These are phyloP conservation scores for Cottoperca gobio DNA, from an alignment of 2,797 vertebrate species.

Conservation along the genomic window DNA sequence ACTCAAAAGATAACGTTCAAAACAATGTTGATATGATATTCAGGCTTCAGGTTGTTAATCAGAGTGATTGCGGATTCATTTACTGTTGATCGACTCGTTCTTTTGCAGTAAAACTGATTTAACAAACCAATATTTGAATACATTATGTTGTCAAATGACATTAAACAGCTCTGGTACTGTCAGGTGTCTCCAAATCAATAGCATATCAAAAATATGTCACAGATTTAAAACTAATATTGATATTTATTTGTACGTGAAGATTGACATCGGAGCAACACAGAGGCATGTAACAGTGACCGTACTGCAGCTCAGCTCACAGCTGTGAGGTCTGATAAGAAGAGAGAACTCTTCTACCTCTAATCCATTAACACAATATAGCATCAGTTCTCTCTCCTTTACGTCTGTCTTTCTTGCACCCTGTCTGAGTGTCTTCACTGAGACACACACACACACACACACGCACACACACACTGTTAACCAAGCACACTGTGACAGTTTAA, in stretches of 20 bases:
- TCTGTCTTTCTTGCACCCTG: background rate
- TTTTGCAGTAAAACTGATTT: background rate
- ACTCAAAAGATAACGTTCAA: background rate
- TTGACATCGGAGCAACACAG: constrained; percentile 30
- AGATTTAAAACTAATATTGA: constrained; percentile 1
- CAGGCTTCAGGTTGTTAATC: background rate
- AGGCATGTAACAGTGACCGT: constrained; percentile 44
- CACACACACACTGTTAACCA: constrained; percentile 38
- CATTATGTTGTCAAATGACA: background rate
- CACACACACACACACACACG: constrained; percentile 9
- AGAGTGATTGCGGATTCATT: background rate
- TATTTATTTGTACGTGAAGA: constrained; percentile 20
- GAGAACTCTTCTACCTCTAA: constrained; percentile 37
- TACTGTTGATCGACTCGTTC: background rate
- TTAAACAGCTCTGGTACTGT: background rate
- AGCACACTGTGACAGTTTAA: constrained; percentile 71
- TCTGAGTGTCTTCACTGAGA: constrained; percentile 6
- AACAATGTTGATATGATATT: too few relatives aligned
- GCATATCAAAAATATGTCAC: background rate
- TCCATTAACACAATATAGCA: constrained; percentile 30
- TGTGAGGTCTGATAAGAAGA: constrained; percentile 50
- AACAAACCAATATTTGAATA: background rate
- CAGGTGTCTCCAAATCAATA: background rate
- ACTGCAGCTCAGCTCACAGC: constrained; percentile 37
- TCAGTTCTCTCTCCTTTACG: constrained; percentile 18